Evolutionary conservation across 2,797 vertebrate genomes (phyloP), one percentile per base, ranked within the genome.

Genomic region (Anguilla megastoma): DNA sequence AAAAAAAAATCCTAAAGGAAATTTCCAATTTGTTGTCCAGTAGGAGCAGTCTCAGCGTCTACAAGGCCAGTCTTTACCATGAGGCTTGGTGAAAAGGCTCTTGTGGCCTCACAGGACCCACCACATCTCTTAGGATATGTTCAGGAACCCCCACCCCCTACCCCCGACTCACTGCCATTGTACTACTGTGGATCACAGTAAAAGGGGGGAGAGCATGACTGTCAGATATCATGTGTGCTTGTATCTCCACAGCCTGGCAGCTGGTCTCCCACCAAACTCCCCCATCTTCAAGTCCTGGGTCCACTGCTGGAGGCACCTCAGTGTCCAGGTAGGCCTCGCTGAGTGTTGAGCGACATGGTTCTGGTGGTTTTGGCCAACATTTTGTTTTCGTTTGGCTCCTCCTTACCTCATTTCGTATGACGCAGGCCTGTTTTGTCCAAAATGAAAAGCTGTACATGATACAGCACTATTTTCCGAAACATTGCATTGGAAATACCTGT

Each of bases 291-390:
- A 92, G 5, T 97, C 97, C 89, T 97, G 97, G 97, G 91, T 97
- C 89, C 97, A 97, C 87, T 98, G 97, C 91, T 98, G 97, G 97
- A 96, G 93, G 89, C 94, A 97, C 86, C 96, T 98, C 89, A 96
- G 95, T 41, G 90, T 93, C 83, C 94, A 97, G 97, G 96, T 97
- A 89, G n/a, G 30, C 3, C 83, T 10, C 82, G 18, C 18, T 50
- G 41, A 48, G 30, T 52, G 45, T 50, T 36, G 10, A 71, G 54
- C 12, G 10, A 56, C 14, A 18, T 16, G 54, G 54, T 56, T 56
- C 12, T 56, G 54, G 10, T 56, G 54, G 54, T 56, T 14, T 56
- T 2, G 10, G 10, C 54, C 12, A 2, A 10, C 52, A 54, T 54
- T 54, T 54, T 54, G 52, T 9, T 56, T 50, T 56, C 50, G 10